phyloP scores from a whole-genome alignment of 2,797 vertebrate genomes.

The Hippocampus kuda region DNA sequence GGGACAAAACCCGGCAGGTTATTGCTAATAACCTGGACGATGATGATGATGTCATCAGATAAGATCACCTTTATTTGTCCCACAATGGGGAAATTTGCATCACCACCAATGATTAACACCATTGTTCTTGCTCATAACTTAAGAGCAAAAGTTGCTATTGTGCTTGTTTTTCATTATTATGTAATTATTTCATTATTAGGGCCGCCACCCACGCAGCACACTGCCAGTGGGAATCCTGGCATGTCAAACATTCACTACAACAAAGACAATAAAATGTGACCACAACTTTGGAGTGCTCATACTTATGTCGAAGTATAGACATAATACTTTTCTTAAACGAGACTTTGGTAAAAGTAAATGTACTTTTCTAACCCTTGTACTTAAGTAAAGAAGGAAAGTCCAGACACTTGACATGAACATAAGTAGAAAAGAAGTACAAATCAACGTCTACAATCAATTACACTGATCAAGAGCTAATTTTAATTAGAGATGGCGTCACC shows the following conservation, averaged over 20 bases:
- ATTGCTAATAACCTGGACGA: conserved; percentile 20
- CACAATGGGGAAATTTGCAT: background rate
- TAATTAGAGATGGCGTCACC: no score
- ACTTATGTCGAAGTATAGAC: background rate
- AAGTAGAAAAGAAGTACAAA: no score
- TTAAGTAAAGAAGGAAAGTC: no score
- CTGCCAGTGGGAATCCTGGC: background rate
- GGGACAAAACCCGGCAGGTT: conserved; percentile 24
- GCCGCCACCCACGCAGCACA: background rate
- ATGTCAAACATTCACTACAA: background rate
- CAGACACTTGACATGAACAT: no score
- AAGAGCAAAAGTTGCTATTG: conserved; percentile 58
- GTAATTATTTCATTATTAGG: conserved; percentile 7
- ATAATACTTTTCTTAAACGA: background rate
- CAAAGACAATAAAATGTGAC: background rate
- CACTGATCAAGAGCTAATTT: no score
- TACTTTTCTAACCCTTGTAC: no score
- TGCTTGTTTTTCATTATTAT: conserved; percentile 44
- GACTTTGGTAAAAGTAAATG: no score
- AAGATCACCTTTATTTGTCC: no score
- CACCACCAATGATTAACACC: conserved; percentile 34
- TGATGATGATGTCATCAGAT: conserved; percentile 33
- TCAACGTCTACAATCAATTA: no score
- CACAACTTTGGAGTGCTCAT: background rate
- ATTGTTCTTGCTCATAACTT: conserved; percentile 45